These are phyloP conservation scores for Echinometra lucunter DNA, from an alignment of 53 echinoderm and acorn worm genomes.

Conservation along the genomic window DNA sequence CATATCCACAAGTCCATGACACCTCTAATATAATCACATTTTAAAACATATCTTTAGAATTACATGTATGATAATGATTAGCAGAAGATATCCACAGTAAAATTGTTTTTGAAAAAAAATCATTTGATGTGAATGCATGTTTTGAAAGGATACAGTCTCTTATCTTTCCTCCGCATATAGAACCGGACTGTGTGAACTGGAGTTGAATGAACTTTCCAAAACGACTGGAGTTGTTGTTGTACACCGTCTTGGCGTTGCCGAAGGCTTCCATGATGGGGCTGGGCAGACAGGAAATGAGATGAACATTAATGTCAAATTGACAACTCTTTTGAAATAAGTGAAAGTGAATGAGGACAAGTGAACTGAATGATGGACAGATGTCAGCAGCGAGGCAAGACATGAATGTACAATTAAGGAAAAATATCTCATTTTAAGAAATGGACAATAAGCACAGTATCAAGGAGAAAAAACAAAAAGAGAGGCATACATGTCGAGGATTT, in stretches of 20 bases:
- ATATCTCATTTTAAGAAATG: too few relatives aligned
- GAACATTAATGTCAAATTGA: not conserved
- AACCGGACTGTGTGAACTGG: conserved; percentile 84
- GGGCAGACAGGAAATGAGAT: not conserved
- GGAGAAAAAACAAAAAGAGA: too few relatives aligned
- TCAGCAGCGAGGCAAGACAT: too few relatives aligned
- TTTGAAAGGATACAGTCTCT: conserved; percentile 99
- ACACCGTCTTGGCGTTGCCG: conserved; percentile 98
- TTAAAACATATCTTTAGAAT: too few relatives aligned
- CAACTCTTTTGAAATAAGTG: not conserved
- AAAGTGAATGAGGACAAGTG: not conserved
- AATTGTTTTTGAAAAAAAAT: not conserved
- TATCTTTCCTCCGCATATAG: conserved; percentile 90
- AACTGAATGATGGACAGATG: too few relatives aligned
- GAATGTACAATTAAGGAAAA: too few relatives aligned
- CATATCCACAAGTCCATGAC: too few relatives aligned
- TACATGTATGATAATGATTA: too few relatives aligned
- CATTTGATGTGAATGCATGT: not conserved
- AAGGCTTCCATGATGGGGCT: conserved; percentile 99
- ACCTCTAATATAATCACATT: too few relatives aligned
- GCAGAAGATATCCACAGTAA: too few relatives aligned
- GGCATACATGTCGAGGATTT: too few relatives aligned
- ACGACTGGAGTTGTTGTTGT: conserved; percentile 99
- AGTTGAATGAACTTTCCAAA: conserved; percentile 99
- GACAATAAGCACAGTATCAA: too few relatives aligned